phyloP scores from a whole-genome alignment of 1,140 invertebrate genomes.

The Sipha flava region DNA sequence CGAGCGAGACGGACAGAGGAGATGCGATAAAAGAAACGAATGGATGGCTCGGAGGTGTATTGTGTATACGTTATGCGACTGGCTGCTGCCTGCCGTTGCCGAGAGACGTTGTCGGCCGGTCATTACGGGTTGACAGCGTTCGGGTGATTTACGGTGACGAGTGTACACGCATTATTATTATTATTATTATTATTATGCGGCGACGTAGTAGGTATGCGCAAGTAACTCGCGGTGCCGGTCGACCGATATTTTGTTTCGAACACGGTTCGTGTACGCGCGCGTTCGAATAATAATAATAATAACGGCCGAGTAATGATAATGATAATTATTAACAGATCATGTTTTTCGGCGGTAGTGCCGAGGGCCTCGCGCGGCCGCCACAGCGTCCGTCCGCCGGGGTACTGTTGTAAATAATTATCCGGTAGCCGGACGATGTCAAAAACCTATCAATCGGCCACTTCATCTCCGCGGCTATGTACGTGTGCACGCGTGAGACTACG shows the following conservation, averaged over 20 bases:
- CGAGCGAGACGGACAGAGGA: neutral
- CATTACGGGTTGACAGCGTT: slow-evolving; percentile 21
- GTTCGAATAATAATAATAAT: neutral
- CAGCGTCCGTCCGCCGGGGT: neutral
- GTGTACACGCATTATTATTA: neutral
- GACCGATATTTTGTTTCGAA: neutral
- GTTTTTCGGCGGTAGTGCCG: slow-evolving; percentile 9
- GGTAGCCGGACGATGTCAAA: slow-evolving; percentile 31
- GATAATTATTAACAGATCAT: slow-evolving; percentile 30
- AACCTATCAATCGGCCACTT: slow-evolving; percentile 19
- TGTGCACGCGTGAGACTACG: neutral
- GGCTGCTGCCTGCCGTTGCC: neutral
- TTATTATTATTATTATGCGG: neutral
- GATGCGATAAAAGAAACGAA: neutral
- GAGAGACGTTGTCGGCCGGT: neutral
- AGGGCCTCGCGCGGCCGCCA: neutral
- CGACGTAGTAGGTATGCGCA: neutral
- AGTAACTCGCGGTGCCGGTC: neutral
- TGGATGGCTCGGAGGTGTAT: neutral
- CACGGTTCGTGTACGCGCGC: neutral
- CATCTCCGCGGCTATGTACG: neutral
- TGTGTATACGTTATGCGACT: neutral
- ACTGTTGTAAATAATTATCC: slow-evolving; percentile 24
- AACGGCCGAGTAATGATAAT: slow-evolving; percentile 18
- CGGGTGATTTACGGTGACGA: slow-evolving; percentile 32